A percentile compares a stretch with the other conserved stretches of the same genome.
Evolutionary conservation across 2,888 invertebrate species (phyloP).

Genomic region (Erynnis tages): DNA sequence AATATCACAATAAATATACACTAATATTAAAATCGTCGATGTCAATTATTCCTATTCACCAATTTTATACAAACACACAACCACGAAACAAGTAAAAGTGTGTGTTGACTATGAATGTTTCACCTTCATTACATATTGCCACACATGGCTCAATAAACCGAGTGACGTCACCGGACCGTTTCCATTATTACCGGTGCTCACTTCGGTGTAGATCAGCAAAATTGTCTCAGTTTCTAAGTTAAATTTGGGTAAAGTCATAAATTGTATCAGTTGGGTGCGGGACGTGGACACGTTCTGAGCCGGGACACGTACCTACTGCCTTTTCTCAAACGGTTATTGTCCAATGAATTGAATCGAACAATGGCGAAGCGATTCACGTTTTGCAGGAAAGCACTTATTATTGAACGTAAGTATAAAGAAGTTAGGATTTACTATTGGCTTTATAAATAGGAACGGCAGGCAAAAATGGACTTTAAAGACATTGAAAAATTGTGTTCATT

Average conservation of each 20-base stretch:
- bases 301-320: slow-evolving; percentile 24
- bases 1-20: too few species aligned
- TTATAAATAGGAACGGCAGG: too few species aligned
- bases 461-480: too few species aligned
- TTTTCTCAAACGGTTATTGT: slow-evolving; percentile 28
- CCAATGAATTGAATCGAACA: slow-evolving; percentile 28
- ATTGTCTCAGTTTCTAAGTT: slow-evolving; percentile 48
- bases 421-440: neutral
- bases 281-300: slow-evolving; percentile 39
- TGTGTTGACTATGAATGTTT: too few species aligned
- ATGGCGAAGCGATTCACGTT: slow-evolving; percentile 17
- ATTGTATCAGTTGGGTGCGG: slow-evolving; percentile 43
- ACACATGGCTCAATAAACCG: neutral
- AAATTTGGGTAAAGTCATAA: slow-evolving; percentile 49
- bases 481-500: too few species aligned
- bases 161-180: neutral
- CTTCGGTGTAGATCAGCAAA: slow-evolving; percentile 44
- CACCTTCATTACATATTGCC: neutral
- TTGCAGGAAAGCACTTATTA: slow-evolving; percentile 1
- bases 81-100: too few species aligned
- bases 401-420: neutral
- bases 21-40: neutral
- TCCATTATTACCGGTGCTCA: slow-evolving; percentile 30
- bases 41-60: too few species aligned
- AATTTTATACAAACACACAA: too few species aligned